These are phyloP conservation scores for Porites rus DNA, from an alignment of 92 coral and sea anemone species.

Conservation along the genomic window DNA sequence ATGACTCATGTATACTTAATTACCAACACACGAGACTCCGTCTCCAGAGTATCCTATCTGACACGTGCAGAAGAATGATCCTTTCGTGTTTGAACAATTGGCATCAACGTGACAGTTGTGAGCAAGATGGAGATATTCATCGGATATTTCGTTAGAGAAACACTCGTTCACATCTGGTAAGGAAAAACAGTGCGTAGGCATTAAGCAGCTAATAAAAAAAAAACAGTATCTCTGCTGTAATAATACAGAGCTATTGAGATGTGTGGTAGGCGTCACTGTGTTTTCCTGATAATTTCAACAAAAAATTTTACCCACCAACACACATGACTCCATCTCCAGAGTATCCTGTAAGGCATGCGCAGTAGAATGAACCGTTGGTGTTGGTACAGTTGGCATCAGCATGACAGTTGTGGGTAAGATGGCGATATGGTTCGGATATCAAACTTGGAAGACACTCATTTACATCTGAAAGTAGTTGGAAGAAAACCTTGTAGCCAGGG, in stretches of 20 bases:
- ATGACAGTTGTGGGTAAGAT: constrained; percentile 80
- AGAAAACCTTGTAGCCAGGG: too few relatives aligned
- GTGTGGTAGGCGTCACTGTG: too few relatives aligned
- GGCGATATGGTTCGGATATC: constrained; percentile 25
- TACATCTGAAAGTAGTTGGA: constrained; percentile 34
- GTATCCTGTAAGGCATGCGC: constrained; percentile 80
- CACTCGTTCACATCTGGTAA: too few relatives aligned
- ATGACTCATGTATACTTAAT: too few relatives aligned
- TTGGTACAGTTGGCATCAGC: constrained; percentile 83
- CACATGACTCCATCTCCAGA: constrained; percentile 77
- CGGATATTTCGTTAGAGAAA: too few relatives aligned
- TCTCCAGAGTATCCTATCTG: constrained; percentile 74
- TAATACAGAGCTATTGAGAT: too few relatives aligned
- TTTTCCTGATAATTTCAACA: too few relatives aligned
- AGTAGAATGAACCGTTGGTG: constrained; percentile 83
- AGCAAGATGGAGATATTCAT: too few relatives aligned
- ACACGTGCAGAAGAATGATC: constrained; percentile 73
- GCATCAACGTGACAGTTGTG: background rate
- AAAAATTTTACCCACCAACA: constrained; percentile 45
- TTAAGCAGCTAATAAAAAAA: too few relatives aligned
- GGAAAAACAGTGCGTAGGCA: too few relatives aligned
- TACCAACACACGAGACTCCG: constrained; percentile 70
- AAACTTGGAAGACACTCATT: constrained; percentile 42
- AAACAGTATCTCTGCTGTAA: too few relatives aligned
- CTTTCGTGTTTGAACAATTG: constrained; percentile 53